Conservation (phyloP, 2,797 vertebrate genomes). For the Holocentrus rufus region DNA sequence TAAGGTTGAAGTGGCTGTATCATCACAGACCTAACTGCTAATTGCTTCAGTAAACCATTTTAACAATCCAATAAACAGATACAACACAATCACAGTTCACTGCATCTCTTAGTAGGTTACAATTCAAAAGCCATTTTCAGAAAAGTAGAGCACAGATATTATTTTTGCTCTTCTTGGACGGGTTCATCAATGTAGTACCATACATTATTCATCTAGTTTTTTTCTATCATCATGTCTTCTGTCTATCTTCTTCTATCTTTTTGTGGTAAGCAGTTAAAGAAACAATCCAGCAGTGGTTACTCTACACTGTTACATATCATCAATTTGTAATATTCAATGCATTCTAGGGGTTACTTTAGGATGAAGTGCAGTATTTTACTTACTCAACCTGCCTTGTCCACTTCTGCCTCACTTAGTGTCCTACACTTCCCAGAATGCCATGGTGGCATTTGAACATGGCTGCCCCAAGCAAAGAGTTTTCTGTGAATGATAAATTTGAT, state of each 20-base stretch:
- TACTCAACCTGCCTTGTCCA: not conserved
- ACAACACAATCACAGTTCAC: constrained; percentile 18
- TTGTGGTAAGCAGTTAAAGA: no score
- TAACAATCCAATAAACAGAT: constrained; percentile 39
- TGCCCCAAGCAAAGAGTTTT: no score
- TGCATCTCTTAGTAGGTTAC: constrained; percentile 15
- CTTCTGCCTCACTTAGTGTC: not conserved
- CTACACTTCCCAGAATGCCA: no score
- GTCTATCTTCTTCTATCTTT: no score
- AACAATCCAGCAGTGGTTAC: not conserved
- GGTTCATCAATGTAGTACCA: constrained; percentile 12
- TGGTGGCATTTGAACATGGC: no score
- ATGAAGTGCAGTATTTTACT: constrained; percentile 1
- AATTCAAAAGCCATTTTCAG: constrained; percentile 17
- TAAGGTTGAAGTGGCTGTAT: constrained; percentile 20
- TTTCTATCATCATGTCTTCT: not conserved
- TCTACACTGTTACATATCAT: no score
- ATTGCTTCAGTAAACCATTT: constrained; percentile 45
- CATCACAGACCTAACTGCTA: constrained; percentile 22
- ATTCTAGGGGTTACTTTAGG: not conserved
- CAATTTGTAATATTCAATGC: no score
- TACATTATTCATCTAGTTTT: not conserved
- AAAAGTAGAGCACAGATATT: constrained; percentile 18
- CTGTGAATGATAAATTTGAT: no score
- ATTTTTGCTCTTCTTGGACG: constrained; percentile 20